Base-by-base conservation (phyloP, 2,113 vertebrate genomes). In the Gobiocypris rarus region DNA sequence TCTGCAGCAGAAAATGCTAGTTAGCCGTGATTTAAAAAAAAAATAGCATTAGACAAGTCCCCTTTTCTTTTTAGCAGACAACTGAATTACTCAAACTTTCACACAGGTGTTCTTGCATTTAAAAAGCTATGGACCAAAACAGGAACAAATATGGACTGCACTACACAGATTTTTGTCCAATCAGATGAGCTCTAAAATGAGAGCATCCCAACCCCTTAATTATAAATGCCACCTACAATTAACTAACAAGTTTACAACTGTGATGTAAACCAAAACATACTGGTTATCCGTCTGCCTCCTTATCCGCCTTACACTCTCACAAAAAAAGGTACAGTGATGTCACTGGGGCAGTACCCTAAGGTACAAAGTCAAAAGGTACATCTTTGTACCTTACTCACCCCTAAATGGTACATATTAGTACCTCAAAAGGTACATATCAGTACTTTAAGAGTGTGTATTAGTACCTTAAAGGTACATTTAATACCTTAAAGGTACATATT, bases 131-230 rank as follows among this genome's bases (percentile, higher is more conserved):
- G n/a, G n/a, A n/a, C n/a, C n/a, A n/a, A n/a, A n/a, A n/a, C n/a
- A n/a, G n/a, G n/a, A n/a, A n/a, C n/a, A n/a, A n/a, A n/a, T n/a
- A n/a, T n/a, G n/a, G n/a, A n/a, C n/a, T n/a, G 67, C 34, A 70
- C 67, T 13, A 70, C 19, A 41, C 67, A 70, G 67, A 41, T 41
- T 70, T 3, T 22, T 41, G 67, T 70, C 67, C 67, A 70, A 70
- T 70, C 34, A 70, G 34, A 67, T 17, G 28, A 70, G 38, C 4
- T 69, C 34, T 70, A 41, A 10, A 43, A 70, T 13, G 38, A 70
- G 67, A 41, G 6, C 43, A 34, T 22, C 19, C 34, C 67, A 70
- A 4, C 3, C 67, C 2, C 67, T 19, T 70, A 43, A 70, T 70
- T 13, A n/a, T n/a, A n/a, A 70, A 70, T 1, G 41, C 10, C 67